Evolutionary conservation across 1,140 invertebrate genomes (phyloP), one percentile per base, ranked within the genome.

Genomic region (Drosophila rhopaloa): DNA sequence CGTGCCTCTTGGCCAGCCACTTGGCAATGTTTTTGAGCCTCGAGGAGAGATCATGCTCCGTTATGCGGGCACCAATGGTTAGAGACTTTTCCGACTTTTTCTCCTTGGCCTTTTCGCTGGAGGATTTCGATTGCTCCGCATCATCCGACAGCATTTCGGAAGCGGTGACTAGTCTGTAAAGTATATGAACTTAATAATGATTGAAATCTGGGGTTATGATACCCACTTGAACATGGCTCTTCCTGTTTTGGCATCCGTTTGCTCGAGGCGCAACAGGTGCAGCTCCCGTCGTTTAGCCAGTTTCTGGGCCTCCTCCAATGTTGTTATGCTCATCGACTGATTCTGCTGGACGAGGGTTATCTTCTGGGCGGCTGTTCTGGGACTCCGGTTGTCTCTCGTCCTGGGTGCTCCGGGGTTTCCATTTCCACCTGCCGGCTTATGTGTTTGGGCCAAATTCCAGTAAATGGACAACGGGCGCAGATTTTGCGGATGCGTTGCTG

Each of bases 231-330:
- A 96, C 29, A 95, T 89, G 14, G 95, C 93, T 44, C 95, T 93
- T 29, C 94, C 93, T 4, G 94, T 94, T 92, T 95, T 95, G 0
- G 93, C 92, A 85, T 95, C 94, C 7, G 93, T 90, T 88, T 96
- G 94, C 38, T 94, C 85, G 32, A 95, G 90, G 90, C 95, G 95
- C 1, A 96, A 92, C 44, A 96, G 85, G 90, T 95, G 95, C 58
- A 96, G 92, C 5, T 89, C 84, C 4, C 95, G 92, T 24, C 94
- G 91, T 67, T 93, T 93, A 11, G 95, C 94, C 56, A 96, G 65
- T 91, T 93, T 95, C 66, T 94, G 93, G 1, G 95, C 95, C 83
- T 95, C 94, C 92, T 93, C 91, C 59, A 94, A 76, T 47, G 94
- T 93, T 9, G 92, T 93, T 32, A 94, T 93, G 66, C 81, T 92